These are phyloP conservation scores for Sciurus niger DNA, from an alignment of 2,113 vertebrate genomes.

Conservation along the genomic window DNA sequence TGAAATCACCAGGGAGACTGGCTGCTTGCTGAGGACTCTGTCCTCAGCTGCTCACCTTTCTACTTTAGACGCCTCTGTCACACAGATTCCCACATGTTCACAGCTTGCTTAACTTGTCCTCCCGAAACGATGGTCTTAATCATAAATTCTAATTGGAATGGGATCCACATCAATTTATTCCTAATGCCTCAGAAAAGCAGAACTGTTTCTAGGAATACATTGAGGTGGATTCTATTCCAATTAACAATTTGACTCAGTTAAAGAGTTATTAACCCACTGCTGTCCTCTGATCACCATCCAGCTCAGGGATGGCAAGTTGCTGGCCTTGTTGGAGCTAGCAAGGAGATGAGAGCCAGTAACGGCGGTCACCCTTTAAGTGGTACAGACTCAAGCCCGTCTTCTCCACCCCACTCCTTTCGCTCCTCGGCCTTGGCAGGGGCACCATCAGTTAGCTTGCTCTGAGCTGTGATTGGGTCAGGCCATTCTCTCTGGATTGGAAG, in stretches of 20 bases:
- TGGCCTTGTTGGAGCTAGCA: neutral
- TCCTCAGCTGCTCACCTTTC: slow-evolving; percentile 56
- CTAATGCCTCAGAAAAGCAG: slow-evolving; percentile 81
- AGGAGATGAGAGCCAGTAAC: neutral
- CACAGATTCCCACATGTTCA: slow-evolving; percentile 42
- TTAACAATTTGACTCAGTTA: slow-evolving; percentile 82
- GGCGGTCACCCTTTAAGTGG: too few species aligned
- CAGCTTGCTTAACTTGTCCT: slow-evolving; percentile 66
- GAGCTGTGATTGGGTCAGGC: neutral
- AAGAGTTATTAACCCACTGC: slow-evolving; percentile 77
- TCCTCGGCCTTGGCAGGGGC: neutral
- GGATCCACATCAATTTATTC: slow-evolving; percentile 83
- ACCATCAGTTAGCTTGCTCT: neutral
- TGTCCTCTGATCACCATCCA: slow-evolving; percentile 16
- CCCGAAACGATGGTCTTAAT: slow-evolving; percentile 75
- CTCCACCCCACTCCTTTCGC: rapidly evolving
- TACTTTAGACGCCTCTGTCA: slow-evolving; percentile 49
- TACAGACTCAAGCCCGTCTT: neutral
- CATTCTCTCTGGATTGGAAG: neutral
- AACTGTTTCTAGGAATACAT: slow-evolving; percentile 84
- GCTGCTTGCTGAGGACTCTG: neutral
- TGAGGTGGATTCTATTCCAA: slow-evolving; percentile 82
- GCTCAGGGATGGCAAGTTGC: neutral
- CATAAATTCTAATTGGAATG: slow-evolving; percentile 84
- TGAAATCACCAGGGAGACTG: neutral